Evolutionary conservation across 2,797 vertebrate genomes (phyloP).

Genomic region (Crocidura indochinensis): DNA sequence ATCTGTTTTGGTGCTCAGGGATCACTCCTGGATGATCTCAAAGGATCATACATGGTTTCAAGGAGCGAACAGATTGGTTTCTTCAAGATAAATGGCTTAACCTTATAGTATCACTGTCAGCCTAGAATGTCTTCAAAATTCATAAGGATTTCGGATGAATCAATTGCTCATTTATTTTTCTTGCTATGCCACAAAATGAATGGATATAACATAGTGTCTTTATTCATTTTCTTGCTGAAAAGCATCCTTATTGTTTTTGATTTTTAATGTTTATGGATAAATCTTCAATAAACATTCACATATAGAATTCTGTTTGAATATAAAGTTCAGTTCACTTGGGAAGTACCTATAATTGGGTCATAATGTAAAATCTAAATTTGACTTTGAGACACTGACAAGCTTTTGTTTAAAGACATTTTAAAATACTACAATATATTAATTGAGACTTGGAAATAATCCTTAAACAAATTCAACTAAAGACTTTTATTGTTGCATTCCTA

Average conservation of each 20-base stretch:
- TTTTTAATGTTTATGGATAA: slow-evolving; percentile 19
- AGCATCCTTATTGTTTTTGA: neutral
- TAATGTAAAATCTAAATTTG: neutral
- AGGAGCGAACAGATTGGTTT: too few relatives aligned
- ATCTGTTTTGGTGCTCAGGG: too few relatives aligned
- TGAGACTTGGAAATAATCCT: slow-evolving; percentile 9
- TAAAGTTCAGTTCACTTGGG: neutral
- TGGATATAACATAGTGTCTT: neutral
- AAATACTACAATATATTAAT: neutral
- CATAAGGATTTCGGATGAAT: neutral
- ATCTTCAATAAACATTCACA: neutral
- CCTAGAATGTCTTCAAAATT: neutral
- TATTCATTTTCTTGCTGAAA: slow-evolving; percentile 34
- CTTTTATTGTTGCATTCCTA: neutral
- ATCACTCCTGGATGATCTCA: too few relatives aligned
- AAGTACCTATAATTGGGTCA: neutral
- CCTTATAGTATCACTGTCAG: too few relatives aligned
- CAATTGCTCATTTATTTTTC: slow-evolving; percentile 7
- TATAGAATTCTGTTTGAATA: neutral
- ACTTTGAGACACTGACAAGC: slow-evolving; percentile 5
- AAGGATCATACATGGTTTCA: too few relatives aligned
- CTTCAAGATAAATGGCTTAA: too few relatives aligned
- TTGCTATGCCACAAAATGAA: neutral
- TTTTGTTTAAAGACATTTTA: neutral
- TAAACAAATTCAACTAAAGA: slow-evolving; percentile 36